Conservation (phyloP, 2,797 vertebrate genomes). For the Microtus agrestis region DNA sequence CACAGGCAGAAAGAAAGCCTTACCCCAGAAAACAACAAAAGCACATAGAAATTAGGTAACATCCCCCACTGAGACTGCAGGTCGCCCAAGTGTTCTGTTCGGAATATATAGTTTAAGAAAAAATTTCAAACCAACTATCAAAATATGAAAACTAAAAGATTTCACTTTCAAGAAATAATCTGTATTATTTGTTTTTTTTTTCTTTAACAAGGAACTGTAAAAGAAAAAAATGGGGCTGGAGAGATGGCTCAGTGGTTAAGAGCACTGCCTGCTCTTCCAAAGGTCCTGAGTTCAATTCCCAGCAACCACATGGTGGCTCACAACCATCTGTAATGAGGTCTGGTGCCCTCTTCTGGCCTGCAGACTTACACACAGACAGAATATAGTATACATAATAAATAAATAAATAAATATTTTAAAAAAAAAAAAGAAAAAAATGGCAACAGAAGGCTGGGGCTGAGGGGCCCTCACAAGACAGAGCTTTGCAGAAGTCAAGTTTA, state of each 20-base stretch:
- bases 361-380: too few species aligned
- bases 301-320: too few species aligned
- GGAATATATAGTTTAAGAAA: neutral
- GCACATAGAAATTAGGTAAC: neutral
- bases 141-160: slow-evolving; percentile 15
- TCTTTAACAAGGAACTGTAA: neutral
- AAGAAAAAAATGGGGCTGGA: too few species aligned
- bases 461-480: neutral
- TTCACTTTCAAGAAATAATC: slow-evolving; percentile 33
- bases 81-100: neutral
- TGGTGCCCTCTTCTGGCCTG: too few species aligned
- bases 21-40: neutral
- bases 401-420: too few species aligned
- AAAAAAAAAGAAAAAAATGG: neutral
- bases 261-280: too few species aligned
- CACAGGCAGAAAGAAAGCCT: neutral
- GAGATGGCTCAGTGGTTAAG: too few species aligned
- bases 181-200: neutral
- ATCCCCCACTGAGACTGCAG: neutral
- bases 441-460: neutral
- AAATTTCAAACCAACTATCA: neutral
- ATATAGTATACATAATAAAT: too few species aligned
- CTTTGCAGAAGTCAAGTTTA: neutral
- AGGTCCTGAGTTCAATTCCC: too few species aligned
- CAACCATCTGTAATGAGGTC: too few species aligned